Percentiles rank a stretch among this genome's conserved stretches.
These are phyloP conservation scores for Neomonachus schauinslandi DNA, from an alignment of 2,113 vertebrate genomes.

Conservation along the genomic window DNA sequence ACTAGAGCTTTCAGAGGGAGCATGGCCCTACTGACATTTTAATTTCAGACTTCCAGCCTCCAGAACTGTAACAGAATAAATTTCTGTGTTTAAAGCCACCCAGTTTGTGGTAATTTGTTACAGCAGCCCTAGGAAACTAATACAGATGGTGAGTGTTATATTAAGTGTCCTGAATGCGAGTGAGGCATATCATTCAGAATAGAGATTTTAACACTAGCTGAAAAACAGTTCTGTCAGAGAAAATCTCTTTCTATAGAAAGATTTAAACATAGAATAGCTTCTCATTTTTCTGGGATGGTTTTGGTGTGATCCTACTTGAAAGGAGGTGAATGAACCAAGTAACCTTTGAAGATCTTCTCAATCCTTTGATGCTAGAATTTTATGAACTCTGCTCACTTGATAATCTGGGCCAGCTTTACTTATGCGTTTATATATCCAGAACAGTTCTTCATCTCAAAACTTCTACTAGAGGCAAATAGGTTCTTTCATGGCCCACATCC, in stretches of 20 bases:
- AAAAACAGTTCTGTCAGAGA: constrained; percentile 47
- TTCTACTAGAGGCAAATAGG: constrained; percentile 4
- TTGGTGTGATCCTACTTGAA: constrained; percentile 80
- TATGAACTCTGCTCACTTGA: constrained; percentile 71
- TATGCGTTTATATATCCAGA: constrained; percentile 57
- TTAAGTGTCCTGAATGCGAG: not conserved
- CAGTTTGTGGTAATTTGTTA: not conserved
- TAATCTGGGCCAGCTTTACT: constrained; percentile 72
- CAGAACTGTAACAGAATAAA: not conserved
- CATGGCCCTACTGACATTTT: not conserved
- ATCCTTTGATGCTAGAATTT: constrained; percentile 79
- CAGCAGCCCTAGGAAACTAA: not conserved
- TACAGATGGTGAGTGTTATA: not conserved
- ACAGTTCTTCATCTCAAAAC: constrained; percentile 35
- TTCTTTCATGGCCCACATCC: not conserved
- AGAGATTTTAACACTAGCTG: constrained; percentile 46
- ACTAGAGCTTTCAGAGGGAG: not conserved
- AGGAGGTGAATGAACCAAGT: constrained; percentile 73
- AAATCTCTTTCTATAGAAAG: constrained; percentile 53
- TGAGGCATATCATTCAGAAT: not conserved
- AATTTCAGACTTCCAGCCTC: not conserved
- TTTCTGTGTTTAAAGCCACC: not conserved
- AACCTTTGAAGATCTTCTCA: constrained; percentile 78
- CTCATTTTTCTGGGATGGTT: constrained; percentile 70
- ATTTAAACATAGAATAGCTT: constrained; percentile 72